Base-by-base conservation (phyloP, 92 coral and sea anemone genomes). In the Hydrozoanthus gracilis region DNA sequence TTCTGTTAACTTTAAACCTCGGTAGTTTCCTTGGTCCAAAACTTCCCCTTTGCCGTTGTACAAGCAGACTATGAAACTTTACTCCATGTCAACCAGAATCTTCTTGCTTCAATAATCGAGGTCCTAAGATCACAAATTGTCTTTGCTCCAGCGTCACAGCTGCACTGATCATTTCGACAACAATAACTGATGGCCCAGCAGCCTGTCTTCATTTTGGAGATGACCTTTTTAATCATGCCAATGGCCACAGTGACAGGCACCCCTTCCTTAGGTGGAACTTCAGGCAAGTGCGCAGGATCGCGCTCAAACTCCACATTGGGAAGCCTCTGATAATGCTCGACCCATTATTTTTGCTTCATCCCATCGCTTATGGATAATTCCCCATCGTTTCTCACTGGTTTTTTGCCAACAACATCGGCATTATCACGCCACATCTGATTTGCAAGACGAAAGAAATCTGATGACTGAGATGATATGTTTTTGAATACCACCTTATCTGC, bases 31-130 rank as follows among this genome's bases (percentile, higher is more conserved):
- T 12, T 87, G 51, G 13, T 87, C 91, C 16, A 88, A 12, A 27
- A 82, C 91, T 58, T 88, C 91, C 8, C 91, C 91, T 66, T 88
- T 88, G 73, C 91, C 91, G 27, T 88, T 88, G 55, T 71, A 88
- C 50, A 82, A 60, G 76, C 82, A 82, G 46, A 88, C 83, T 44
- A 88, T 82, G 48, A 46, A 82, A 70, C 82, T 82, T 17, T 46
- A 17, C 15, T 87, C 71, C 90, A 72, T 80, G 47, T 86, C 89
- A 7, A 11, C 61, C 48, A 86, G 86, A n/a, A 86, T 45, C 35
- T 77, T 27, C 35, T 39, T 71, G 17, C 78, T 6, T 27, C 15
- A 6, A 77, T 79, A 16, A 87, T 76, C 5, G 76, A 20, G 27
- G 65, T 45, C 2, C 47, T 60, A 47, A 87, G 51, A 8, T 86